Conservation (phyloP, 30 jellyfish, hydroid and myxozoan genomes). For the Haliclystus octoradiatus region DNA sequence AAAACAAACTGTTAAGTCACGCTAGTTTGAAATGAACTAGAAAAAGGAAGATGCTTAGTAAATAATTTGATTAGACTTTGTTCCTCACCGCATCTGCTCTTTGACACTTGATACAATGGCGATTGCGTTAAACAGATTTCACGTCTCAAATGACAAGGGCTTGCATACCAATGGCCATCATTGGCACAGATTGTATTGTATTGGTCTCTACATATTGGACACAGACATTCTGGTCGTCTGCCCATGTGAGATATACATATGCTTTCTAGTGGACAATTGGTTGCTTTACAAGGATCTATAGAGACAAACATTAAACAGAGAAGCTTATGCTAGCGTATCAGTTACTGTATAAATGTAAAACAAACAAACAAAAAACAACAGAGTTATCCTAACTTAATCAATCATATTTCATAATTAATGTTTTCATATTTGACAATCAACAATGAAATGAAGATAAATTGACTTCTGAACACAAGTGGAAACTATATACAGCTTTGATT, state of each 20-base stretch:
- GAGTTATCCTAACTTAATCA: too few relatives aligned
- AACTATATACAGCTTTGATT: too few relatives aligned
- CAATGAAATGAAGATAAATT: too few relatives aligned
- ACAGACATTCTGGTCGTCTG: slow-evolving; percentile 62
- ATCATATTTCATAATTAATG: too few relatives aligned
- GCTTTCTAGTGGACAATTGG: slow-evolving; percentile 30
- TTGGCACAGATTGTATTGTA: slow-evolving; percentile 71
- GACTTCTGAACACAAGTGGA: too few relatives aligned
- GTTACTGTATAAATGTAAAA: too few relatives aligned
- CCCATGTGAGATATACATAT: slow-evolving; percentile 47
- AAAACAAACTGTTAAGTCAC: too few relatives aligned
- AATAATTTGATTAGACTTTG: neutral
- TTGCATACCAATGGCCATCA: slow-evolving; percentile 65
- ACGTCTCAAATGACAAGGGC: slow-evolving; percentile 57
- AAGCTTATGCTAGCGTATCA: too few relatives aligned
- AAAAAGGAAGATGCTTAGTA: too few relatives aligned
- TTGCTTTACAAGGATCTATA: slow-evolving; percentile 41
- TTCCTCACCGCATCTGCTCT: slow-evolving; percentile 61
- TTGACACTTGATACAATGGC: slow-evolving; percentile 9
- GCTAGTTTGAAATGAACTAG: too few relatives aligned
- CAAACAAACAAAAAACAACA: too few relatives aligned
- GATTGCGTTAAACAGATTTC: slow-evolving; percentile 29
- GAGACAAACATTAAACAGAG: neutral
- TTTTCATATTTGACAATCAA: too few relatives aligned
- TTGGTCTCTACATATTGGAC: slow-evolving; percentile 53